Evolutionary conservation across 2,888 invertebrate species (phyloP).

Genomic region (Cataglyphis livida): DNA sequence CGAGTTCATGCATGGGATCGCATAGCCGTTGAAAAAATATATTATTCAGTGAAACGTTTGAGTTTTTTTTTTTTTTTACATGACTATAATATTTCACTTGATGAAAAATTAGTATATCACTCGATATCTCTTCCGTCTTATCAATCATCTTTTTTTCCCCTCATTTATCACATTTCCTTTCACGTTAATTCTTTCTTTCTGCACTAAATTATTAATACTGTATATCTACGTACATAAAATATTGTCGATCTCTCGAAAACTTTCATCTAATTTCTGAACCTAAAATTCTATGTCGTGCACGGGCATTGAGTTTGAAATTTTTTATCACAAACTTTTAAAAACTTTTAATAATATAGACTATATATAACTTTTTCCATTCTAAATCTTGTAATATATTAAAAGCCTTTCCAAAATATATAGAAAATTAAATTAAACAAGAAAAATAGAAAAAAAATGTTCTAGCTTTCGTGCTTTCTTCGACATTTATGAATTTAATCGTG

Average conservation of each 20-base stretch:
- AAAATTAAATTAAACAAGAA: background rate
- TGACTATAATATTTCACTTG: background rate
- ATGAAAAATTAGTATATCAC: background rate
- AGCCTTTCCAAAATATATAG: background rate
- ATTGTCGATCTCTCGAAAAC: background rate
- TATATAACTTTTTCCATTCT: background rate
- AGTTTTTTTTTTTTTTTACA: background rate
- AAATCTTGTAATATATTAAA: background rate
- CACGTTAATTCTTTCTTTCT: background rate
- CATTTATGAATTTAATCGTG: background rate
- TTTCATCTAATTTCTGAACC: slow-evolving; percentile 1
- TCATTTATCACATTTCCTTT: background rate
- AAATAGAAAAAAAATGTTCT: background rate
- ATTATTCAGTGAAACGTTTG: background rate
- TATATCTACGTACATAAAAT: background rate
- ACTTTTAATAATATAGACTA: background rate
- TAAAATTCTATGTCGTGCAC: background rate
- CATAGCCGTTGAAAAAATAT: slow-evolving; percentile 11
- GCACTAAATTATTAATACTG: background rate
- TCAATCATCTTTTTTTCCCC: background rate
- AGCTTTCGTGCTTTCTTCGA: background rate
- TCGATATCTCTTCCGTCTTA: background rate
- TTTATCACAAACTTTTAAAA: background rate
- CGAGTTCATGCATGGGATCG: background rate
- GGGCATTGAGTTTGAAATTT: background rate